These are phyloP conservation scores for Cerceris rybyensis DNA, from an alignment of 2,888 invertebrate genomes.

Conservation along the genomic window DNA sequence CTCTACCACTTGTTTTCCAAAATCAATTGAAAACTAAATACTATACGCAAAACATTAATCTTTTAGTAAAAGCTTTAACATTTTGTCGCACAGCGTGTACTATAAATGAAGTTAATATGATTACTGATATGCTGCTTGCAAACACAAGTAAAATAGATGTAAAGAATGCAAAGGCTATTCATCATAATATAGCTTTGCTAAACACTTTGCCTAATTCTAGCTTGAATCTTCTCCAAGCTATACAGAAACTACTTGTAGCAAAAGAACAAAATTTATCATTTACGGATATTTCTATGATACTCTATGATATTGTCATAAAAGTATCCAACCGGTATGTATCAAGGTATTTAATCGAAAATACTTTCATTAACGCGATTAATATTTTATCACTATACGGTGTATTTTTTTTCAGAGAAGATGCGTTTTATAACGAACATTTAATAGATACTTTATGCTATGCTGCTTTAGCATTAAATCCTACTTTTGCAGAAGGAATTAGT, in stretches of 20 bases:
- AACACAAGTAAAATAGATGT: conserved; percentile 1
- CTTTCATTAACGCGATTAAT: not conserved
- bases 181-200: not conserved
- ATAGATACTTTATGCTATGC: conserved; percentile 83
- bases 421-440: conserved; percentile 20
- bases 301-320: conserved; percentile 12
- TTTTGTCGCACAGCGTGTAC: conserved; percentile 73
- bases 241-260: conserved; percentile 4
- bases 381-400: not conserved
- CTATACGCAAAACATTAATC: conserved; percentile 83
- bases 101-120: conserved; percentile 1
- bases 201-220: not conserved
- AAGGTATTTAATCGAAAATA: not conserved
- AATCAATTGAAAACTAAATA: conserved; percentile 84
- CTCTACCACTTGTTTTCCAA: conserved; percentile 87
- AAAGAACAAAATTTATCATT: not conserved
- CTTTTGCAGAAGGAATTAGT: conserved; percentile 83
- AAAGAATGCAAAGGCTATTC: conserved; percentile 2
- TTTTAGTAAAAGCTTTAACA: conserved; percentile 83
- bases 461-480: conserved; percentile 78
- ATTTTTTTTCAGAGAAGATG: conserved; percentile 22
- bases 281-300: not conserved
- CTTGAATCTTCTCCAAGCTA: not conserved
- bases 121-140: conserved; percentile 63
- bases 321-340: conserved; percentile 10